Percentiles rank a stretch among this genome's conserved stretches.
Evolutionary conservation across 2,888 invertebrate species (phyloP).

Genomic region (Abscondita cerata): DNA sequence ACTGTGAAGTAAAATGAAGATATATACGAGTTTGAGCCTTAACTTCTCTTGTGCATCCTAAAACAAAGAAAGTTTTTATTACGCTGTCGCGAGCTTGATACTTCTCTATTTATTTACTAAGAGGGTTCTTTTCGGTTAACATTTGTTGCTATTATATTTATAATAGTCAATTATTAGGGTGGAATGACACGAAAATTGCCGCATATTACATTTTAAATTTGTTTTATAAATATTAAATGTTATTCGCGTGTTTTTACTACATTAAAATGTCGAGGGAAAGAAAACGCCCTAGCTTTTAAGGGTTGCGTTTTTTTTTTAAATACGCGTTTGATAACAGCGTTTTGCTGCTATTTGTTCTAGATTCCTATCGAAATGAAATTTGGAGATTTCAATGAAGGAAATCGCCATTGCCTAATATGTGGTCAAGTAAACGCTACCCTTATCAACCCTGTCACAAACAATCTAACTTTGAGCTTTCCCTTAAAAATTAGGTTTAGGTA

Average conservation of each 20-base stretch:
- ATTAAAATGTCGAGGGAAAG: background rate
- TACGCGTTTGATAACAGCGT: background rate
- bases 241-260: constrained; percentile 7
- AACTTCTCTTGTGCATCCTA: constrained; percentile 36
- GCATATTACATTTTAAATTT: constrained; percentile 12
- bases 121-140: constrained; percentile 13
- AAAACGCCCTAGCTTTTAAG: background rate
- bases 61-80: constrained; percentile 36
- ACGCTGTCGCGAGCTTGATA: constrained; percentile 30
- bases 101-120: constrained; percentile 25
- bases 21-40: constrained; percentile 44
- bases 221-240: constrained; percentile 1
- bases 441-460: too few relatives aligned
- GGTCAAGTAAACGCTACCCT: too few relatives aligned
- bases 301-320: background rate
- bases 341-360: background rate
- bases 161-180: constrained; percentile 18
- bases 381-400: too few relatives aligned
- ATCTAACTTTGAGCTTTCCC: too few relatives aligned
- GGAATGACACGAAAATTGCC: constrained; percentile 11
- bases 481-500: too few relatives aligned
- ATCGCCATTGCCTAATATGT: too few relatives aligned
- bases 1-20: constrained; percentile 44
- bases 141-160: constrained; percentile 21
- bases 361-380: too few relatives aligned